Evolutionary conservation across 2,888 invertebrate species (phyloP), one percentile per base, ranked within the genome.

Genomic region (Polydrusus pterygomalis): DNA sequence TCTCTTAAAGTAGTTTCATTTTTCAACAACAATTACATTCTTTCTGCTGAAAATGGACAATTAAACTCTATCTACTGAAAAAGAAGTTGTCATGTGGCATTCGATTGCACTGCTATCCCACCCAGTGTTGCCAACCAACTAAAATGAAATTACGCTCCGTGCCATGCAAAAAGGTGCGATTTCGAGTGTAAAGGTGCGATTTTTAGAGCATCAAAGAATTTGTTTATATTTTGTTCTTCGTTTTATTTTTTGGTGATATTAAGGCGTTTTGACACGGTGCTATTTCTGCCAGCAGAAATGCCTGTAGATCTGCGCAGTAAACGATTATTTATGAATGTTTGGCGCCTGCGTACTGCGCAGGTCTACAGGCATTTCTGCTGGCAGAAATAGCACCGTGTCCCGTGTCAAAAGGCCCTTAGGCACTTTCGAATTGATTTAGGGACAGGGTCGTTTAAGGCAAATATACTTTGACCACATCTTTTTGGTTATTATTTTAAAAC

Each of bases 401-500:
- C 25, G 25, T 25, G 25, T 25, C 25, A 25, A 25, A 40, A 40
- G 40, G 40, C 40, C 40, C 40, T 40, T 40, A 40, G 40, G 40
- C 40, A 40, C 40, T 40, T 40, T 40, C 40, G 40, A 40, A 47
- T 47, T 47, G 15, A 47, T 47, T 47, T 47, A 47, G 47, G 47
- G 47, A 47, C 47, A 47, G 47, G 47, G 47, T 47, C 47, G 47
- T 47, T 47, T 47, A 47, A 47, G 47, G 47, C 47, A 47, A 47
- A 47, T 47, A 47, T 47, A 47, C 7, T 47, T 15, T 47, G 47
- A 47, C 47, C 47, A 47, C 47, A 47, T 13, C 47, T 47, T 47
- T 47, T 47, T 47, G 47, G 47, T 47, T 47, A 47, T 47, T 47
- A 47, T 47, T 47, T 47, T 47, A 47, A 47, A 47, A 47, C 47